These are phyloP conservation scores for Psittacus erithacus DNA, from an alignment of 2,113 vertebrate species.

Conservation along the genomic window DNA sequence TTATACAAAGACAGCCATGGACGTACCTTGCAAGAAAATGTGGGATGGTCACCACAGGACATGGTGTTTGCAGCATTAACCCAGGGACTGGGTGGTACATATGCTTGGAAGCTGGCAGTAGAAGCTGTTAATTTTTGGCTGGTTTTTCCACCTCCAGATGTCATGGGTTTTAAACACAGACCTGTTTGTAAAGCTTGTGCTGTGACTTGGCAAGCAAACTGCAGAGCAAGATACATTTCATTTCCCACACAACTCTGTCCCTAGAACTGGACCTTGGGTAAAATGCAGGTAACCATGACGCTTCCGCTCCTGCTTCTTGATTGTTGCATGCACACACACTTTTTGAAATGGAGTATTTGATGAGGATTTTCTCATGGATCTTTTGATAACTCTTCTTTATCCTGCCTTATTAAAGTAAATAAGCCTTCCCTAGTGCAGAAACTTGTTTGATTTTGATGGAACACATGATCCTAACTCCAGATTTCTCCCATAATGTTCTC, in stretches of 20 bases:
- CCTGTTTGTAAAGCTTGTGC: not conserved
- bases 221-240: not conserved
- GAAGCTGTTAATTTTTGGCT: not conserved
- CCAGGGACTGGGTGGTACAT: fast-evolving
- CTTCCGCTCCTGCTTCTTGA: not conserved
- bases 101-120: not conserved
- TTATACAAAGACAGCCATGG: not conserved
- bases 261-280: not conserved
- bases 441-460: not conserved
- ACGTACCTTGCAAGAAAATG: not conserved
- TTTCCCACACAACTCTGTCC: not conserved
- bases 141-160: not conserved
- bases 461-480: not conserved
- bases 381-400: not conserved
- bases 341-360: not conserved
- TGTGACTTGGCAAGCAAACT: not conserved
- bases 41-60: not conserved
- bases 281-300: not conserved
- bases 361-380: not conserved
- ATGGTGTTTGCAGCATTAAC: not conserved
- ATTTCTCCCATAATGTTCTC: not conserved
- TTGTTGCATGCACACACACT: not conserved
- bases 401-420: not conserved
- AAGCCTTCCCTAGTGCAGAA: not conserved
- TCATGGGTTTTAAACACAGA: not conserved